Evolutionary conservation across 2,113 vertebrate genomes (phyloP).

Genomic region (Entomyzon cyanotis): DNA sequence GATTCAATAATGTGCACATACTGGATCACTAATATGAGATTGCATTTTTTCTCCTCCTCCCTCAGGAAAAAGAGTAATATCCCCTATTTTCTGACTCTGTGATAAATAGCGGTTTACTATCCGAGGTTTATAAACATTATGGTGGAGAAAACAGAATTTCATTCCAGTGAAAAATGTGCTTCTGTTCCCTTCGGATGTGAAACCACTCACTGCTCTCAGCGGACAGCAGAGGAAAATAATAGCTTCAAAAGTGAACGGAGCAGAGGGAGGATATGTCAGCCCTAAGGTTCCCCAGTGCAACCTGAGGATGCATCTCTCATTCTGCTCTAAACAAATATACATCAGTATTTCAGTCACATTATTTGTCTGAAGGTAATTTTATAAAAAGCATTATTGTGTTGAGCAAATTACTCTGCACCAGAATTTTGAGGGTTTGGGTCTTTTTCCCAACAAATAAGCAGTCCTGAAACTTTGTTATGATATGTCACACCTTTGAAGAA

Average conservation of each 20-base stretch:
- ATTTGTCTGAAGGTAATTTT: neutral
- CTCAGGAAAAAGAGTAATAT: neutral
- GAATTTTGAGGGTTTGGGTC: neutral
- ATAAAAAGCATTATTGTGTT: neutral
- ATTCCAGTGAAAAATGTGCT: slow-evolving; percentile 38
- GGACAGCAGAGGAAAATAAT: neutral
- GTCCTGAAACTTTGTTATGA: neutral
- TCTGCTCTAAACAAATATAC: neutral
- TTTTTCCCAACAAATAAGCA: neutral
- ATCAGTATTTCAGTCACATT: neutral
- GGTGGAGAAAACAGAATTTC: neutral
- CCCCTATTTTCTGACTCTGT: neutral
- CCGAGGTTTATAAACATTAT: neutral
- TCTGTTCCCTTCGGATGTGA: neutral
- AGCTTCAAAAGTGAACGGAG: neutral
- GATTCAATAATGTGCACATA: neutral
- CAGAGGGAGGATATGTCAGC: neutral
- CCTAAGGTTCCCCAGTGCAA: neutral
- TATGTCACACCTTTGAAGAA: neutral
- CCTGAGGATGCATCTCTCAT: neutral
- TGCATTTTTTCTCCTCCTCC: too few relatives aligned
- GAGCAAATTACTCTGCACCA: neutral
- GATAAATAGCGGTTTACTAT: neutral
- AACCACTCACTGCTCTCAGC: neutral
- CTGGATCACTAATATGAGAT: neutral